Base-by-base conservation (phyloP, 2,888 invertebrate species). In the Aethes cnicana region DNA sequence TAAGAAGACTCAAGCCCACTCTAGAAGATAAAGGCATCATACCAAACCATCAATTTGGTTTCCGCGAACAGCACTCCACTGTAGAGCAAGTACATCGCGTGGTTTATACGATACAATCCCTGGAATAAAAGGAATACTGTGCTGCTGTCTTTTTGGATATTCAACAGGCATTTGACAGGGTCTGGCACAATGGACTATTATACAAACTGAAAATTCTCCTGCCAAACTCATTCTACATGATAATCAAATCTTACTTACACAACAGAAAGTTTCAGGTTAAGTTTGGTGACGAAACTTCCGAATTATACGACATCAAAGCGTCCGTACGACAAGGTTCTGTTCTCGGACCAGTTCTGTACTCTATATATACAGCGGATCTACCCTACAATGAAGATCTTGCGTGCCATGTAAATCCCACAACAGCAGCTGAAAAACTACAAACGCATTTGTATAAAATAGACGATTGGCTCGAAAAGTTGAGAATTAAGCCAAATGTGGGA, bases 341-440 rank as follows among this genome's bases (percentile, higher is more conserved):
- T 1, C 37, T 37, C 11, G 37, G 37, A 23, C 12, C 37, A 4
- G 18, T 37, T 7, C 23, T 37, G 12, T 37, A 23, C 11, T 9
- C 21, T 12, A 37, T 37, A 9, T 37, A 12, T 12, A 37, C 37
- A 4, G 3, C 37, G 2, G 37, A 37, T 9, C 12, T 37, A 2
- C 37, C 37, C 3, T 3, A n/a, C n/a, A 11, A 9, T 6, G 9
- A 9, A n/a, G 23, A 37, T 12, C 23, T 37, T 4, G 37, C 23
- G 23, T 5, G 21, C 7, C 1, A 59, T 48, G 18, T 66, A 71
- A 3, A 42, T 7, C 37, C 35, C 6, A 12, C 11, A 12, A 12
- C 12, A 5, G 30, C 30, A 4, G 7, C 12, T 5, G 12, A 9
- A 4, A 12, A 12, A 14, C 30, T 30, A 2, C 30, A 30, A 12